A percentile compares a stretch with the other conserved stretches of the same genome.
phyloP scores from a whole-genome alignment of 2,888 invertebrate species.

The Mystacides longicornis region DNA sequence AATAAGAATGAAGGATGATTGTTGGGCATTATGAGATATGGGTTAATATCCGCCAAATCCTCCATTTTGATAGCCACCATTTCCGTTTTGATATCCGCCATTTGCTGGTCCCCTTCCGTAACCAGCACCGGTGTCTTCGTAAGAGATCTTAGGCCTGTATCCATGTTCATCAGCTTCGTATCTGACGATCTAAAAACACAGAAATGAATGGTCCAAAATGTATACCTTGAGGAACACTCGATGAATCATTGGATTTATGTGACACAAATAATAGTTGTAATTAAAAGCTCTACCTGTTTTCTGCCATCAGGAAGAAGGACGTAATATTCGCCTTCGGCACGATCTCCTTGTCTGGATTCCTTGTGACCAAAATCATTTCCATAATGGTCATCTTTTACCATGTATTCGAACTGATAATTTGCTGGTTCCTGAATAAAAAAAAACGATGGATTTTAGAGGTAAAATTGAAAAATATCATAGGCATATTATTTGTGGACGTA shows the following conservation, averaged over 20 bases:
- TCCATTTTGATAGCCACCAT: conserved; percentile 10
- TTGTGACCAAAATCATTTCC: conserved; percentile 62
- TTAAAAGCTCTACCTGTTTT: conserved; percentile 52
- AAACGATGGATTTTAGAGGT: too few relatives aligned
- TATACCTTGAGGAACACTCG: background rate
- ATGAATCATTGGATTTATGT: too few relatives aligned
- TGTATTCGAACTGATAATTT: conserved; percentile 62
- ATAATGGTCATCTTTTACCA: conserved; percentile 56
- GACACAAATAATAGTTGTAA: too few relatives aligned
- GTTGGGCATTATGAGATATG: background rate
- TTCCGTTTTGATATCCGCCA: conserved; percentile 21
- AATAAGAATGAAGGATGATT: background rate
- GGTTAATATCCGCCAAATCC: background rate
- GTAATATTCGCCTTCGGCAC: conserved; percentile 56
- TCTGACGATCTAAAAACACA: conserved; percentile 48
- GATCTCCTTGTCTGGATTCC: conserved; percentile 56
- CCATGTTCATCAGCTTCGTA: conserved; percentile 64
- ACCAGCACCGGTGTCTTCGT: conserved; percentile 50
- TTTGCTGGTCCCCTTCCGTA: conserved; percentile 26
- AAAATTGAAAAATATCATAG: too few relatives aligned
- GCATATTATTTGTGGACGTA: too few relatives aligned
- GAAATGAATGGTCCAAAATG: background rate
- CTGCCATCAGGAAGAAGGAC: conserved; percentile 61
- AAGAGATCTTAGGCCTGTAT: conserved; percentile 59
- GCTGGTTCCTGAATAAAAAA: conserved; percentile 54